These are phyloP conservation scores for Pachycephus smyrnensis DNA, from an alignment of 2,888 invertebrate genomes.

Conservation along the genomic window DNA sequence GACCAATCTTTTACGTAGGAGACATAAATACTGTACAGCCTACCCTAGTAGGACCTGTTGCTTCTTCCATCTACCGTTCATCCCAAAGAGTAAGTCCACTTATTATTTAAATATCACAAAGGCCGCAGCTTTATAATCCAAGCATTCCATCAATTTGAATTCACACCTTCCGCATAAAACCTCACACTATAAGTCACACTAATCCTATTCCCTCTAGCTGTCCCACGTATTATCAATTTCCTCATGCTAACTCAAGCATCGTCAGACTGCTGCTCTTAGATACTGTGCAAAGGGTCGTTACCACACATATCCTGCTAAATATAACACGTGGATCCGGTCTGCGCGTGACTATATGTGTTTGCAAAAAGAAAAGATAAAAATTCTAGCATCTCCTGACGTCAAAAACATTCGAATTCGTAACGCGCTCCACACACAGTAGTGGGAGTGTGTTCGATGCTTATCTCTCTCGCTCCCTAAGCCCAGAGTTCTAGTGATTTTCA, in stretches of 20 bases:
- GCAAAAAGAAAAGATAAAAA: neutral
- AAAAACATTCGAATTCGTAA: neutral
- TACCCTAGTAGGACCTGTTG: conserved; percentile 51
- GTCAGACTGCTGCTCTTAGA: neutral
- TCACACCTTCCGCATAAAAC: neutral
- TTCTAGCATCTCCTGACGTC: neutral
- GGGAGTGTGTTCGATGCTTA: neutral
- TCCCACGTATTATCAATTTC: neutral
- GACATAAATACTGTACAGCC: conserved; percentile 56
- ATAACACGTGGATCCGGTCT: neutral
- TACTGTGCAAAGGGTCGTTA: neutral
- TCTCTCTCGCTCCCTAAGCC: neutral
- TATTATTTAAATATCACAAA: neutral
- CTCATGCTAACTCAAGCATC: neutral
- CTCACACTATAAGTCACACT: neutral
- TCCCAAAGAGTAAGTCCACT: conserved; percentile 56
- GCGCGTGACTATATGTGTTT: neutral
- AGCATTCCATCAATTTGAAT: neutral
- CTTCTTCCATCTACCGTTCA: conserved; percentile 58
- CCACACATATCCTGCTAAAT: neutral
- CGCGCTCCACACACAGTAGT: neutral
- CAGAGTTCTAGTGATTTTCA: neutral
- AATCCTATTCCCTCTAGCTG: too few relatives aligned
- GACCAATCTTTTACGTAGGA: conserved; percentile 65
- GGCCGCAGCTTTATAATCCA: neutral